These are phyloP conservation scores for Drosophila monieri DNA, from an alignment of 2,888 invertebrate genomes.

Conservation along the genomic window DNA sequence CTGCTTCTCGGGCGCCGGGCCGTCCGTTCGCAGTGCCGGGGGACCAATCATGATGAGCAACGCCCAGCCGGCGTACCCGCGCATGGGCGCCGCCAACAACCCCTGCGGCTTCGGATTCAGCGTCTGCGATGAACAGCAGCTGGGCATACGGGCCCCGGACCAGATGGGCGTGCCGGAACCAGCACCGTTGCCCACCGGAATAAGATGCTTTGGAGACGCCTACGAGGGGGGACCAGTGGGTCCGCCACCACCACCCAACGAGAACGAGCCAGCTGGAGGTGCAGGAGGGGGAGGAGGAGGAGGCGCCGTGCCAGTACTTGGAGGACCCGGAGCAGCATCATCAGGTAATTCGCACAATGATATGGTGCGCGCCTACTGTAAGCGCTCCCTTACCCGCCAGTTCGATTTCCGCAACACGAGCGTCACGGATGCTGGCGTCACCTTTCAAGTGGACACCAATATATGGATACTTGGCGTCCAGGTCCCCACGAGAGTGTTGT, in stretches of 20 bases:
- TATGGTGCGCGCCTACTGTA: constrained; percentile 88
- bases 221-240: constrained; percentile 35
- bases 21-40: constrained; percentile 47
- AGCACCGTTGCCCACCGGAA: constrained; percentile 53
- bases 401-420: constrained; percentile 90
- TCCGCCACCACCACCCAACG: constrained; percentile 17
- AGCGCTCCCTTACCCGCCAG: constrained; percentile 87
- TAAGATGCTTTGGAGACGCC: constrained; percentile 45
- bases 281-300: not conserved
- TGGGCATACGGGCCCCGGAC: constrained; percentile 72
- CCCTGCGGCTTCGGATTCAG: not conserved
- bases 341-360: constrained; percentile 81
- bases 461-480: constrained; percentile 87
- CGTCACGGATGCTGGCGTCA: constrained; percentile 90
- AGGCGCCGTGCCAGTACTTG: constrained; percentile 45
- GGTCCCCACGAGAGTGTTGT: constrained; percentile 89
- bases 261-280: constrained; percentile 15
- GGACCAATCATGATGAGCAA: constrained; percentile 27
- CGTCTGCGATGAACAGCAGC: constrained; percentile 62
- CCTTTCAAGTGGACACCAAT: constrained; percentile 92
- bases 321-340: constrained; percentile 17
- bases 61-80: constrained; percentile 5
- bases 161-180: constrained; percentile 82
- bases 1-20: constrained; percentile 36
- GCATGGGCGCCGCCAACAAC: not conserved